Evolutionary conservation across 2,113 vertebrate species (phyloP), one percentile per base, ranked within the genome.

Genomic region (Tyrannus savana): DNA sequence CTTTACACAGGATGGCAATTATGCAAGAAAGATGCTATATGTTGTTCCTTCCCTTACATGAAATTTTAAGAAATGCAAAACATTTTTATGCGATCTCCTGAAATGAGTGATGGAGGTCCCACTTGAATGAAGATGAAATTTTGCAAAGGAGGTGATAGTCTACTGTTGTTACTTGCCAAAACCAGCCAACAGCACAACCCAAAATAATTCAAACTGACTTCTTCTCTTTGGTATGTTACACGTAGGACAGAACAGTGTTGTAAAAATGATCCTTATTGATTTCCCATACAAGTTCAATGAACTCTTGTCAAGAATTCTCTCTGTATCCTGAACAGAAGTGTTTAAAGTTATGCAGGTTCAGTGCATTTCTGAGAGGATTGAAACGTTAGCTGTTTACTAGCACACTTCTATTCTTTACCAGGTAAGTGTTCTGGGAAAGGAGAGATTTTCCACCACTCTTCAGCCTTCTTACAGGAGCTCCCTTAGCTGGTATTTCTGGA

Each of bases 311-410:
- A 9, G 42, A 72, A 63, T 60, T 74, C 16, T 73, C 13, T 74
- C 23, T 74, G 0, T 30, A 18, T n/a, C 80, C 22, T 84, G 28
- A 83, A 44, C 30, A 77, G 28, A 72, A 72, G 37, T 56, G 14
- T 66, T 52, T 47, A 3, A 46, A 44, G 25, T 35, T 74, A 14
- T 0, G 4, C 4, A n/a, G 23, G 5, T 66, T 74, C 76, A 46
- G 0, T 41, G 49, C 18, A 15, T 67, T 69, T 79, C 46, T 69
- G 71, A 69, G 78, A 31, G 1, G 8, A 50, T 4, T 22, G 6
- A 76, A 58, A 6, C 0, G 0, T 42, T 24, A 13, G 6, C 24
- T 17, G 0, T 58, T 77, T 50, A 15, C 30, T 60, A 14, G 39
- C 7, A 19, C 9, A 4, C 0, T 58, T 49, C 33, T 31, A 1